Conservation (phyloP, 2,888 invertebrate species). For the Aporophyla lueneburgensis region DNA sequence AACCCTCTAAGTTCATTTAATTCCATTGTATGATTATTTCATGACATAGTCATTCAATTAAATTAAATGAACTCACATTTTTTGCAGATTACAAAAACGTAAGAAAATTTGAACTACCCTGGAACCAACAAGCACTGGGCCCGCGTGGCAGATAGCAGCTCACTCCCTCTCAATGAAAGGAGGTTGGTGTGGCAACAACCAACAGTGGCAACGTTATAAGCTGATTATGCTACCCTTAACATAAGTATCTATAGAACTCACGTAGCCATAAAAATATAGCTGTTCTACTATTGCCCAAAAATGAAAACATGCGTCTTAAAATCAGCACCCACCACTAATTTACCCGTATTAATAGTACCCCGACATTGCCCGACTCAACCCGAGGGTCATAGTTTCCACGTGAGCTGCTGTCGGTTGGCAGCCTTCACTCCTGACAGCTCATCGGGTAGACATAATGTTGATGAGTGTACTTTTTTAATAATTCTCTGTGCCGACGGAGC, state of each 20-base stretch:
- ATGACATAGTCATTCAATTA: too few relatives aligned
- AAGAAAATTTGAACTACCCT: too few relatives aligned
- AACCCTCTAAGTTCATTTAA: too few relatives aligned
- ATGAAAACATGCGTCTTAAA: not conserved
- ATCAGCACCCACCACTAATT: slow-evolving; percentile 54
- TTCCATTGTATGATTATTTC: too few relatives aligned
- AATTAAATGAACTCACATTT: too few relatives aligned
- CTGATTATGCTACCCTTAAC: not conserved
- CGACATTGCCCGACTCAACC: slow-evolving; percentile 75
- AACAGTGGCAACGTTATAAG: too few relatives aligned
- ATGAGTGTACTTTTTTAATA: slow-evolving; percentile 82
- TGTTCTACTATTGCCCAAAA: too few relatives aligned
- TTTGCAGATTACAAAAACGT: too few relatives aligned
- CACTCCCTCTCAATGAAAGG: too few relatives aligned
- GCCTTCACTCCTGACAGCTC: slow-evolving; percentile 85
- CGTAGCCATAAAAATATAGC: not conserved
- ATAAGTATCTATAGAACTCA: not conserved
- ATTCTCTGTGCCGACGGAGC: slow-evolving; percentile 70
- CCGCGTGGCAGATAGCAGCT: too few relatives aligned
- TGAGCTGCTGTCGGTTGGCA: slow-evolving; percentile 79
- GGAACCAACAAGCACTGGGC: too few relatives aligned
- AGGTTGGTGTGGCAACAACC: too few relatives aligned
- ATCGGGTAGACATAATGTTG: slow-evolving; percentile 85
- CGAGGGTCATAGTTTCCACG: slow-evolving; percentile 71
- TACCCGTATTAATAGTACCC: slow-evolving; percentile 67